These are phyloP conservation scores for Galaxias olidus DNA, from an alignment of 2,797 vertebrate species.

Conservation along the genomic window DNA sequence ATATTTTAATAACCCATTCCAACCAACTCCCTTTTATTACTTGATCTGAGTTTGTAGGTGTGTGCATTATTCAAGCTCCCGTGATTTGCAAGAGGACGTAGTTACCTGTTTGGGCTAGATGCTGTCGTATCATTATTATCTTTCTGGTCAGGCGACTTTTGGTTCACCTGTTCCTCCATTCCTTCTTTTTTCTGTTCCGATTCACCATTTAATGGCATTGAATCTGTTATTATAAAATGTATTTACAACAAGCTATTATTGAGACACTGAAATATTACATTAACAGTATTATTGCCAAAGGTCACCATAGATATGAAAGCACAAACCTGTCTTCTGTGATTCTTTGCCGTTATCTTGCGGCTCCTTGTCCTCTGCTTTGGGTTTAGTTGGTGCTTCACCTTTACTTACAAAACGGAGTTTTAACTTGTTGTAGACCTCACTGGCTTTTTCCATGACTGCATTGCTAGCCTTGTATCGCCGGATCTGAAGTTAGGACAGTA, in stretches of 20 bases:
- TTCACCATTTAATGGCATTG: constrained; percentile 88
- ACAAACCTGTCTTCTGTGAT: constrained; percentile 44
- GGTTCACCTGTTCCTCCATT: constrained; percentile 58
- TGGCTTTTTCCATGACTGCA: constrained; percentile 95
- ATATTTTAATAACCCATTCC: too few species aligned
- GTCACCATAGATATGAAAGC: too few species aligned
- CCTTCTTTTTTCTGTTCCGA: constrained; percentile 79
- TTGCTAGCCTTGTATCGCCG: constrained; percentile 95
- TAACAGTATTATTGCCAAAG: neutral
- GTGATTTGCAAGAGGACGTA: neutral
- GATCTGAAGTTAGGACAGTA: constrained; percentile 74
- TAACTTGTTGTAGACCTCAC: constrained; percentile 91
- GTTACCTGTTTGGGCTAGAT: constrained; percentile 73
- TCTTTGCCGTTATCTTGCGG: constrained; percentile 73
- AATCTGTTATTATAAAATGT: constrained; percentile 58
- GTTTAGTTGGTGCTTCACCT: constrained; percentile 77
- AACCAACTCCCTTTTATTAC: too few species aligned
- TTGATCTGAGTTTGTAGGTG: too few species aligned
- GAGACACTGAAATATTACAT: neutral
- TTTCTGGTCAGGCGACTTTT: constrained; percentile 62
- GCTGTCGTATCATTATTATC: constrained; percentile 59
- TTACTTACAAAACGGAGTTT: constrained; percentile 94
- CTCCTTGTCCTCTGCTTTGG: constrained; percentile 67
- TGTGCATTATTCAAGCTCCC: too few species aligned
- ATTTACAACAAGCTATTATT: neutral